Evolutionary conservation across 2,888 invertebrate species (phyloP), one percentile per base, ranked within the genome.

Genomic region (Eledona agricola): DNA sequence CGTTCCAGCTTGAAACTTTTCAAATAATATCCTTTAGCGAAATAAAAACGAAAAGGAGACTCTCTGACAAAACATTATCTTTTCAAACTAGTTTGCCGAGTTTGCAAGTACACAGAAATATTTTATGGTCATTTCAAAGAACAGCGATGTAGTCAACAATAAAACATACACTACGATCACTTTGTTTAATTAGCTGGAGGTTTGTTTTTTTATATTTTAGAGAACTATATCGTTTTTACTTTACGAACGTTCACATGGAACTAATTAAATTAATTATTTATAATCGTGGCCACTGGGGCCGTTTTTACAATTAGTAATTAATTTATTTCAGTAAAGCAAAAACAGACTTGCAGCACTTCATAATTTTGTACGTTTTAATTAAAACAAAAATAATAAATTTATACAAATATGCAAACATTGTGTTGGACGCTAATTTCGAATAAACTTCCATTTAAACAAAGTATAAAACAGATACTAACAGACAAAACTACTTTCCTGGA

Each of bases 41-140:
- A 32, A 31, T 29, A 26, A 43, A 31, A 43, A 31, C 20, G 31
- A 35, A 13, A 28, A 26, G 7, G 23, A 28, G 47, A 35, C 19
- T 4, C 13, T 17, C 34, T 26, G 11, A 28, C 35, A 37, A 47
- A 47, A 35, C 47, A 47, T 47, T 47, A 47, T 47, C 47, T 35
- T 61, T 62, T 59, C 62, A 59, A 63, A 63, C 62, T 62, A 62
- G 63, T 63, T 62, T 63, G 57, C 62, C 51, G 54, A 63, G 51
- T 59, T 59, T 42, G 52, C 26, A 52, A 59, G 58, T 56, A 59
- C 58, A 55, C 54, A 37, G 40, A 58, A 63, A 61, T 63, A 59
- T 59, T 58, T 62, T 62, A 58, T 60, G 51, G 58, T 50, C 55
- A 37, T 28, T 49, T 55, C 54, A 42, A 40, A 54, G 51, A 22